phyloP scores from a whole-genome alignment of 2,113 vertebrate genomes.

The Pangasianodon hypophthalmus region DNA sequence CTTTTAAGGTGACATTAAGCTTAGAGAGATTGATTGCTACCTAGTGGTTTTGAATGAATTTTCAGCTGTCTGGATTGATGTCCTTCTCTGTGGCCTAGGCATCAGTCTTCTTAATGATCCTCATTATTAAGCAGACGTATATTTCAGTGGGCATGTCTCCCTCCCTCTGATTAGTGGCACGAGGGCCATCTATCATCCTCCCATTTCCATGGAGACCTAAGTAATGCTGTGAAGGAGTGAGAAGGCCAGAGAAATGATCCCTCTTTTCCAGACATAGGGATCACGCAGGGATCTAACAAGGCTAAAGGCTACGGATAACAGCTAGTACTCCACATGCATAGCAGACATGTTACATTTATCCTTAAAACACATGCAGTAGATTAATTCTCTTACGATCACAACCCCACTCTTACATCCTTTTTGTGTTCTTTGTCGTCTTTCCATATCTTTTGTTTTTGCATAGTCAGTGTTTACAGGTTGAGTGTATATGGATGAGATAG shows the following conservation, averaged over 20 bases:
- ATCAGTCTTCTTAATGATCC: conserved; percentile 58
- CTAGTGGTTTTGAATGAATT: conserved; percentile 43
- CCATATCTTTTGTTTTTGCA: neutral
- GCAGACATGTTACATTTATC: neutral
- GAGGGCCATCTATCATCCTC: conserved; percentile 6
- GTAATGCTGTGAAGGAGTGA: conserved; percentile 1
- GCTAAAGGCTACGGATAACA: neutral
- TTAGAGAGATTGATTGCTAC: conserved; percentile 17
- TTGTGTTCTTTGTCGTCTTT: neutral
- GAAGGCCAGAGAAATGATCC: neutral
- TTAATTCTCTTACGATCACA: neutral
- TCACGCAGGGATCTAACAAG: neutral
- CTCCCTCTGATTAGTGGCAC: conserved; percentile 14
- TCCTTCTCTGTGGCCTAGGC: conserved; percentile 54
- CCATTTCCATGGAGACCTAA: conserved; percentile 21
- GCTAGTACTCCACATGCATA: neutral
- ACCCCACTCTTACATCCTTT: neutral
- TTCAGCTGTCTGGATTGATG: conserved; percentile 47
- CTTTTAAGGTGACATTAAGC: conserved; percentile 33
- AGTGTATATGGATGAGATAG: neutral
- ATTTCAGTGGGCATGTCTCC: conserved; percentile 22
- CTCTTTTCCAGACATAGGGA: neutral
- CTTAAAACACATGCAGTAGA: neutral
- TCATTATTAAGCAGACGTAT: conserved; percentile 57
- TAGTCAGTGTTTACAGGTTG: neutral